Evolutionary conservation across 1,140 invertebrate genomes (phyloP).

Genomic region (Heterodera carotae): DNA sequence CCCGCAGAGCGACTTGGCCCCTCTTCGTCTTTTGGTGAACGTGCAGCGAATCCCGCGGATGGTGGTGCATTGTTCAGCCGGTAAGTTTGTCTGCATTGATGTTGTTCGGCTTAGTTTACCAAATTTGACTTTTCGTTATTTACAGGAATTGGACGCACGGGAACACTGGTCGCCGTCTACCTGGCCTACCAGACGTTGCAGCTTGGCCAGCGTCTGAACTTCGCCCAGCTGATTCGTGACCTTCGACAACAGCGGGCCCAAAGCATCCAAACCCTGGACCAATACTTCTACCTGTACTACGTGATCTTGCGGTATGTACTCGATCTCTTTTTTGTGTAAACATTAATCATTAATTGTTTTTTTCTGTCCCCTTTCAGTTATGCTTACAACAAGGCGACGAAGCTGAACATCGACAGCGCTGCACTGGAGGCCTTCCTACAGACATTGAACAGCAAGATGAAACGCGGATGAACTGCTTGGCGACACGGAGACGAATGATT

Average conservation of each 20-base stretch:
- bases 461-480: background rate
- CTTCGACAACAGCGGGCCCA: slow-evolving; percentile 49
- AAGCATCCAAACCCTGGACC: slow-evolving; percentile 45
- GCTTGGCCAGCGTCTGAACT: slow-evolving; percentile 38
- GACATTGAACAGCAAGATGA: background rate
- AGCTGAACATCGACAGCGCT: background rate
- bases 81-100: too few species aligned
- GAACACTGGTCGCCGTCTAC: slow-evolving; percentile 49
- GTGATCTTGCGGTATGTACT: slow-evolving; percentile 2
- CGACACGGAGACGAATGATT: too few species aligned
- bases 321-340: too few species aligned
- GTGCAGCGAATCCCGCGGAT: slow-evolving; percentile 15
- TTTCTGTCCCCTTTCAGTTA: slow-evolving; percentile 11
- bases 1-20: slow-evolving; percentile 33
- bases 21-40: slow-evolving; percentile 32
- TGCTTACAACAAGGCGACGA: slow-evolving; percentile 8
- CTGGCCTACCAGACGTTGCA: slow-evolving; percentile 40
- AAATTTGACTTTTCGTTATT: background rate
- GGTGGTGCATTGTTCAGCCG: slow-evolving; percentile 52
- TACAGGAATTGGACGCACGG: slow-evolving; percentile 50
- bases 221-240: slow-evolving; percentile 44
- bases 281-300: slow-evolving; percentile 23
- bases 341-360: background rate
- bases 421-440: background rate
- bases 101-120: background rate